Evolutionary conservation across 2,113 vertebrate genomes (phyloP), one percentile per base, ranked within the genome.

Genomic region (Leptosomus discolor): DNA sequence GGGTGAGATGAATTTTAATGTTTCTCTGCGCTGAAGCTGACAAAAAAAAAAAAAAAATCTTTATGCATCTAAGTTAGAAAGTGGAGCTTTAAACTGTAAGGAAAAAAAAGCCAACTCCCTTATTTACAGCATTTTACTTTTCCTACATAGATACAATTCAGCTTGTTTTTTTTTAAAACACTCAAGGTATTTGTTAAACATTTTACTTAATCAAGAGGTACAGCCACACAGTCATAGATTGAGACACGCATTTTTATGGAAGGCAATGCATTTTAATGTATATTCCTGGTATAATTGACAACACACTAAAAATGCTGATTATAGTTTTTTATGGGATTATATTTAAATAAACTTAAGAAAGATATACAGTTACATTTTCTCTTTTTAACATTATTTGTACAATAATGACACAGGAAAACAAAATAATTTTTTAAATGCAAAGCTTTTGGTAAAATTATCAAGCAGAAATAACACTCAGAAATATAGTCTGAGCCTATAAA

Each of bases 1-100:
- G 82, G 95, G 93, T 96, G 96, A 97, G 97, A 97, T 98, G 94
- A 98, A 98, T 98, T 98, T 98, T 98, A 98, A 98, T 98, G 95
- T 94, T 97, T 96, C 95, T 98, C 97, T 93, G 91, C 80, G 88
- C 93, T 97, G 89, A 98, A 98, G 96, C 95, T 97, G 97, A 97
- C 96, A 96, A 96, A 95, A 85, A 95, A 80, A 63, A 39, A 73
- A 89, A 85, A 51, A 85, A 96, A 76, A 67, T 88, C 93, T 97
- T 97, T 95, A 97, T 96, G 96, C 92, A 94, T 97, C 88, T 96
- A 95, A 96, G 94, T 96, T 96, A 83, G 85, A 96, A 97, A 97
- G 53, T 34, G 64, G 51, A 96, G 74, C 86, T 97, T 97, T 96
- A 95, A 83, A 96, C 94, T 94, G 96, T 74, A 95, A 95, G 88